Conservation (phyloP, 1,140 invertebrate species). For the Philopotamus ludificatus region DNA sequence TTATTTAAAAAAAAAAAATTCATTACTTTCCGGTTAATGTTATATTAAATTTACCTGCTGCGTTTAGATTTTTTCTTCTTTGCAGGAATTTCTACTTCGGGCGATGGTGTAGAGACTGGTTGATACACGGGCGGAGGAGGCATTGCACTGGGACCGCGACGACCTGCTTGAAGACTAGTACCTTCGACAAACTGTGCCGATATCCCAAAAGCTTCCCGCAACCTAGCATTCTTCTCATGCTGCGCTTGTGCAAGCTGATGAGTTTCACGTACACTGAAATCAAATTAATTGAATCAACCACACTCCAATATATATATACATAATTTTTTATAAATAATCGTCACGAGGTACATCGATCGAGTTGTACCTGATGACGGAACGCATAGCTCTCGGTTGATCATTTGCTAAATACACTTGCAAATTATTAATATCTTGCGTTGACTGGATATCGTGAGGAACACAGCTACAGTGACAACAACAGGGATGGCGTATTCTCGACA, state of each 20-base stretch:
- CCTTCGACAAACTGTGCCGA: constrained; percentile 92
- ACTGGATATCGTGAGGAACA: constrained; percentile 34
- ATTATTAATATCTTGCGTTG: constrained; percentile 50
- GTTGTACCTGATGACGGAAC: constrained; percentile 63
- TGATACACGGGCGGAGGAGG: constrained; percentile 65
- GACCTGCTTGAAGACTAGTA: constrained; percentile 85
- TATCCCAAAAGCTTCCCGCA: constrained; percentile 93
- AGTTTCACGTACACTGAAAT: constrained; percentile 83
- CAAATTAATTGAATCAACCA: too few relatives aligned
- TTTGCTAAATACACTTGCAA: constrained; percentile 58
- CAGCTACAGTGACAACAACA: constrained; percentile 53
- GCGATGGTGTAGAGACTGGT: constrained; percentile 48
- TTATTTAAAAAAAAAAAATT: too few relatives aligned
- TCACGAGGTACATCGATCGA: background rate
- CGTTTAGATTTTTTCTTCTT: constrained; percentile 47
- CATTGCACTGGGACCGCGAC: constrained; percentile 58
- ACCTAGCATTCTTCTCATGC: constrained; percentile 89
- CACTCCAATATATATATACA: background rate
- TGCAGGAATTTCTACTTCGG: constrained; percentile 37
- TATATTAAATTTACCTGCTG: constrained; percentile 46
- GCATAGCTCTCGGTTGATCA: constrained; percentile 56
- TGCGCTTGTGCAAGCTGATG: constrained; percentile 96
- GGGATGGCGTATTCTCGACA: constrained; percentile 47
- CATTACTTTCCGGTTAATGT: too few relatives aligned
- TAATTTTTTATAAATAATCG: background rate